Percentiles rank a stretch among this genome's conserved stretches.
phyloP scores from a whole-genome alignment of 2,113 vertebrate genomes.

The Python bivittatus region DNA sequence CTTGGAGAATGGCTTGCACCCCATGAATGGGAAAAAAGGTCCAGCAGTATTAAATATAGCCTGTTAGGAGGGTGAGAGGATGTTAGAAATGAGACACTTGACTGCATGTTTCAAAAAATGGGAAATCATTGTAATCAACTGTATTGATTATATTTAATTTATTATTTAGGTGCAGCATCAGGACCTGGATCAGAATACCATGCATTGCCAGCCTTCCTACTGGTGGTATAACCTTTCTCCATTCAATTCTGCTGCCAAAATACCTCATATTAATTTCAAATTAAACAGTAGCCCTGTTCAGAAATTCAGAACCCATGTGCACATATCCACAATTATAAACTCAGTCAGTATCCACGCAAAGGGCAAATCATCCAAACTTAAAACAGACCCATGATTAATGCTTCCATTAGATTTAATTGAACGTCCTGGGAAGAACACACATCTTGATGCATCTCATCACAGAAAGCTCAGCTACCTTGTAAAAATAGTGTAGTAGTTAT shows the following conservation, averaged over 20 bases:
- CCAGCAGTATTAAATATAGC: not conserved
- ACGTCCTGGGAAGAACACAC: not conserved
- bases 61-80: not conserved
- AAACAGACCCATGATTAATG: conserved; percentile 1
- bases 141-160: not conserved
- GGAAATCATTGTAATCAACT: not conserved
- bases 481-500: not conserved
- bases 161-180: not conserved
- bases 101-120: not conserved
- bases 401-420: not conserved
- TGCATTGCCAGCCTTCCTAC: not conserved
- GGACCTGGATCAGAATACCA: not conserved
- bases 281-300: not conserved
- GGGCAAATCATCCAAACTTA: not conserved
- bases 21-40: not conserved
- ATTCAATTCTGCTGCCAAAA: conserved; percentile 3
- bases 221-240: not conserved
- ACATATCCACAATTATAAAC: not conserved
- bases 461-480: not conserved
- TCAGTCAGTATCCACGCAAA: not conserved
- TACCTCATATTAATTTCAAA: conserved; percentile 14
- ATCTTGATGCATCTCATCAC: not conserved
- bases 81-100: not conserved
- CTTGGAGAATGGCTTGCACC: not conserved
- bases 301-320: not conserved